Evolutionary conservation across 2,888 invertebrate species (phyloP).

Genomic region (Drosophila mulleri): DNA sequence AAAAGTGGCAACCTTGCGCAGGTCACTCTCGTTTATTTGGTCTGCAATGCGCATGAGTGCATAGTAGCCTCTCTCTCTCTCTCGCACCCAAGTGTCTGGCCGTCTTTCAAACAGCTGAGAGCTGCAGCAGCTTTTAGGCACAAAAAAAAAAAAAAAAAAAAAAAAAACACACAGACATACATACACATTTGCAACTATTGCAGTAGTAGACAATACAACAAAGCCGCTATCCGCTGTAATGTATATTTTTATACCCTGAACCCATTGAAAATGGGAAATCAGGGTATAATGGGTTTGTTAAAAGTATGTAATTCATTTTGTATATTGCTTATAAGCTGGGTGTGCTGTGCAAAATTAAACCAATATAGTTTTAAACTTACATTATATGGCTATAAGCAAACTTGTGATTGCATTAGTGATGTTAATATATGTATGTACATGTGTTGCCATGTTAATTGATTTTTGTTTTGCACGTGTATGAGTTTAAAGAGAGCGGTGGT

Average conservation of each 20-base stretch:
- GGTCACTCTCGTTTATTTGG: conserved; percentile 56
- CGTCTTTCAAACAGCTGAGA: conserved; percentile 67
- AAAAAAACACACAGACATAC: neutral
- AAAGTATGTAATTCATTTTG: conserved; percentile 13
- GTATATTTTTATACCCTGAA: no score
- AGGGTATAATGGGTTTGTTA: no score
- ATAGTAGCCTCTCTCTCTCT: conserved; percentile 47
- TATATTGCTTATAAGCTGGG: conserved; percentile 28
- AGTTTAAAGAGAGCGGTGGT: conserved; percentile 46
- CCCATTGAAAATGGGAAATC: no score
- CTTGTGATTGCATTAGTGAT: conserved; percentile 19
- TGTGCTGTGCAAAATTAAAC: conserved; percentile 21
- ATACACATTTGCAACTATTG: conserved; percentile 41
- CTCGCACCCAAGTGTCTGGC: conserved; percentile 25
- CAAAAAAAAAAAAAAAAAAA: conserved; percentile 32
- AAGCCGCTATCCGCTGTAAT: conserved; percentile 37
- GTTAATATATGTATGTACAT: conserved; percentile 66
- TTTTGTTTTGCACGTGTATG: conserved; percentile 63
- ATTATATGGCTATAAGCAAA: conserved; percentile 18
- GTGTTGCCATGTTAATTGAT: conserved; percentile 71
- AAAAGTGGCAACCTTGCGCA: conserved; percentile 61
- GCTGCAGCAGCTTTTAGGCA: conserved; percentile 45
- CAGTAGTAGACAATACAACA: conserved; percentile 36
- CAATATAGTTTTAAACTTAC: conserved; percentile 19
- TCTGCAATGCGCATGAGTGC: conserved; percentile 54